These are phyloP conservation scores for Stegastes partitus DNA, from an alignment of 2,113 vertebrate species.

Conservation along the genomic window DNA sequence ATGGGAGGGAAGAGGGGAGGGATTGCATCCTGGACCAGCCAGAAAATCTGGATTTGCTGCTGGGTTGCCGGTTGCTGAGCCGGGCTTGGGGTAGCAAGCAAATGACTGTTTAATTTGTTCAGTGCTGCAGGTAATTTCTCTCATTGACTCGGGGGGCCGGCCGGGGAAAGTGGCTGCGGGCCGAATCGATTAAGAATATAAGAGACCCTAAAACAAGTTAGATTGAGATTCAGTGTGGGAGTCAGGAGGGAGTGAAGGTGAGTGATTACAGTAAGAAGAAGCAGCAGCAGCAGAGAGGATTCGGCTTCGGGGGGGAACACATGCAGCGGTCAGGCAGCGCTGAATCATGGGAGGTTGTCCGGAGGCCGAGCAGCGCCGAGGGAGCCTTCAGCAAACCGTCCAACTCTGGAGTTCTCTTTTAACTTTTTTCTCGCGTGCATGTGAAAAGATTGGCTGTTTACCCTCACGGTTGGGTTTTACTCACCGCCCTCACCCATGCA, in stretches of 20 bases:
- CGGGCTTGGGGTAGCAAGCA: slow-evolving; percentile 54
- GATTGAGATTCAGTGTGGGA: slow-evolving; percentile 6
- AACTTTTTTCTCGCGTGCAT: background rate
- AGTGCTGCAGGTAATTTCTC: slow-evolving; percentile 76
- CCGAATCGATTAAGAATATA: slow-evolving; percentile 74
- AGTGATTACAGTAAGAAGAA: slow-evolving; percentile 1
- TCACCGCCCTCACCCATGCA: background rate
- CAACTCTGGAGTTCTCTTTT: background rate
- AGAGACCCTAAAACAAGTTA: slow-evolving; percentile 45
- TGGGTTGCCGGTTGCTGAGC: slow-evolving; percentile 62
- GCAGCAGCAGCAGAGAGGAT: background rate
- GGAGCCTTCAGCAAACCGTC: background rate
- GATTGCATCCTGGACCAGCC: slow-evolving; percentile 31
- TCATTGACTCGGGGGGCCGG: slow-evolving; percentile 50
- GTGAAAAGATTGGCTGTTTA: slow-evolving; percentile 33
- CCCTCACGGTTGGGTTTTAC: slow-evolving; percentile 15
- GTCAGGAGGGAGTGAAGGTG: background rate
- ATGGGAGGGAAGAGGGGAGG: slow-evolving; percentile 6
- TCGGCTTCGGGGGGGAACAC: background rate
- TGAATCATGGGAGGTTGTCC: slow-evolving; percentile 45
- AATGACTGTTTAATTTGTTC: slow-evolving; percentile 82
- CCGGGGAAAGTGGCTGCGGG: slow-evolving; percentile 59
- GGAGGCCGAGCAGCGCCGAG: slow-evolving; percentile 16
- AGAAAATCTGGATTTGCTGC: slow-evolving; percentile 76
- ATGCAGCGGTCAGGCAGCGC: slow-evolving; percentile 14